Evolutionary conservation across 2,797 vertebrate species (phyloP).

Genomic region (Tamandua tetradactyla): DNA sequence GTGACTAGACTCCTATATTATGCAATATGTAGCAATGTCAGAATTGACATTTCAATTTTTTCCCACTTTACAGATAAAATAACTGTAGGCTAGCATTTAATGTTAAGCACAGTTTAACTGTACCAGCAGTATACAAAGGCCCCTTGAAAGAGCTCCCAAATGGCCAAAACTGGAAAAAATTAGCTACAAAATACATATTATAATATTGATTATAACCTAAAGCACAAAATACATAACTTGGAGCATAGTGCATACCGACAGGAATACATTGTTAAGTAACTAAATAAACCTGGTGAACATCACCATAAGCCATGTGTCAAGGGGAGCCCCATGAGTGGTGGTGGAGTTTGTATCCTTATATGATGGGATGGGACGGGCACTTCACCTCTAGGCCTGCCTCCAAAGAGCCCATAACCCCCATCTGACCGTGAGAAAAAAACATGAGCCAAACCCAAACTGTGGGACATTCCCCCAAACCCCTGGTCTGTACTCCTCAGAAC

Average conservation of each 20-base stretch:
- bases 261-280: not conserved
- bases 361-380: not conserved
- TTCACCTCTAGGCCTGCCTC: not conserved
- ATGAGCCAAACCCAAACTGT: not conserved
- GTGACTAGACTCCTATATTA: not conserved
- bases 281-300: too few species aligned
- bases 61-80: not conserved
- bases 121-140: not conserved
- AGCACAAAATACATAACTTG: constrained; percentile 17
- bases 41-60: not conserved
- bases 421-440: not conserved
- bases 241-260: not conserved
- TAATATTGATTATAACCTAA: not conserved
- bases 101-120: constrained; percentile 9
- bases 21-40: not conserved
- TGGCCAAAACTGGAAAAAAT: not conserved
- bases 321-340: not conserved
- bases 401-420: not conserved
- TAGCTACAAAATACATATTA: not conserved
- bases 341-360: too few species aligned
- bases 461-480: not conserved
- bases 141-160: not conserved
- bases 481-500: not conserved
- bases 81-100: not conserved
- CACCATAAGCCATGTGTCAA: too few species aligned